Percentiles rank a stretch among this genome's conserved stretches.
Evolutionary conservation across 2,113 vertebrate species (phyloP).

Genomic region (Phaethon lepturus): DNA sequence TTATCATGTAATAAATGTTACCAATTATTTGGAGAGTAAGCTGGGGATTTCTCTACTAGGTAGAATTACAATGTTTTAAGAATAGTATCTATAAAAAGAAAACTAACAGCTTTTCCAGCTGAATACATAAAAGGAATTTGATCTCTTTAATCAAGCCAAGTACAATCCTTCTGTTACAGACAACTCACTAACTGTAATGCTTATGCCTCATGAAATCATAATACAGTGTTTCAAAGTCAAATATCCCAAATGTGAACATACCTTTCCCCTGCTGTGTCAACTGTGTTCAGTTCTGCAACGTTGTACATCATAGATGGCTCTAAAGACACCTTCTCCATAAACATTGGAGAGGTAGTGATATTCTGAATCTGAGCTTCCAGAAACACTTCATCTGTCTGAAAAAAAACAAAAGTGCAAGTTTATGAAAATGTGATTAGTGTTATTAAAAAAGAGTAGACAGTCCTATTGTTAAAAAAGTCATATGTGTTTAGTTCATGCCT

Average conservation of each 20-base stretch:
- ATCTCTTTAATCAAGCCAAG: neutral
- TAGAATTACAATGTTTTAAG: neutral
- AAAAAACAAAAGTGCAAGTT: constrained; percentile 46
- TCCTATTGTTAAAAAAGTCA: constrained; percentile 52
- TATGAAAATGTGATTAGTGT: neutral
- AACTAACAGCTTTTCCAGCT: neutral
- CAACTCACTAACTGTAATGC: neutral
- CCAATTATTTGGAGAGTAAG: neutral
- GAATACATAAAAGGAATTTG: neutral
- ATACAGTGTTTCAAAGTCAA: neutral
- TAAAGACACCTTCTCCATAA: constrained; percentile 98
- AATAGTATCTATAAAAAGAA: neutral
- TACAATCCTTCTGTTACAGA: neutral
- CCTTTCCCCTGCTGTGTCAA: constrained; percentile 80
- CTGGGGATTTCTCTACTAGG: neutral
- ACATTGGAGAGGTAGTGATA: constrained; percentile 98
- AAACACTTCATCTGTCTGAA: constrained; percentile 97
- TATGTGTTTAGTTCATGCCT: constrained; percentile 93
- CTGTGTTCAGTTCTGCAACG: constrained; percentile 91
- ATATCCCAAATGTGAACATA: constrained; percentile 56
- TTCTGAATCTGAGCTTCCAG: constrained; percentile 99
- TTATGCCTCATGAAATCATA: neutral
- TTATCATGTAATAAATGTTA: neutral
- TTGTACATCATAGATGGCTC: constrained; percentile 98
- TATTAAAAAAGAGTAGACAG: constrained; percentile 17